These are phyloP conservation scores for Edolisoma coerulescens DNA, from an alignment of 2,113 vertebrate species.

Conservation along the genomic window DNA sequence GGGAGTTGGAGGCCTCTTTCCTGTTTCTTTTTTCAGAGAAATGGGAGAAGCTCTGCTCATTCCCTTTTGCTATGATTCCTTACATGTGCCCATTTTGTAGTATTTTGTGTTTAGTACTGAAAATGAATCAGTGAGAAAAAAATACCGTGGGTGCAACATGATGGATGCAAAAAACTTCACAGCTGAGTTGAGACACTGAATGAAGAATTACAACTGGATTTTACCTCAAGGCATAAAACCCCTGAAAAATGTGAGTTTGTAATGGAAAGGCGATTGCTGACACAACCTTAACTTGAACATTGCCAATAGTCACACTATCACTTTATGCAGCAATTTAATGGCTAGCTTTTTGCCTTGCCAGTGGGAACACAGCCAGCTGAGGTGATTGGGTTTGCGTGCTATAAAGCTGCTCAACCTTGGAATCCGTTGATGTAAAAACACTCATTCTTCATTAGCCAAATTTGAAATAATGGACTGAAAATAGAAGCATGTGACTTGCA, in stretches of 20 bases:
- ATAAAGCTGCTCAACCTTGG: slow-evolving; percentile 38
- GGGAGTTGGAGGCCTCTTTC: neutral
- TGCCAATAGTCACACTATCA: slow-evolving; percentile 21
- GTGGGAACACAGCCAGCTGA: slow-evolving; percentile 14
- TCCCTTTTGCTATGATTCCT: neutral
- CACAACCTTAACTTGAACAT: slow-evolving; percentile 49
- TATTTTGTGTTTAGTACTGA: slow-evolving; percentile 2
- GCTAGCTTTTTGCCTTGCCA: slow-evolving; percentile 1
- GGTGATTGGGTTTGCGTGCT: slow-evolving; percentile 21
- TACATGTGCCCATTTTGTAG: neutral
- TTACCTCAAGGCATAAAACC: slow-evolving; percentile 37
- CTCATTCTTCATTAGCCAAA: slow-evolving; percentile 31
- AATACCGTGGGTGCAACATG: neutral
- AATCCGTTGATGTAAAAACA: neutral
- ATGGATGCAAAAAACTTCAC: slow-evolving; percentile 9
- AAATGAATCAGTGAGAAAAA: neutral
- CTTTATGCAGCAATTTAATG: slow-evolving; percentile 54
- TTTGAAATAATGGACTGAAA: slow-evolving; percentile 51
- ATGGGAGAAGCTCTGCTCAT: neutral
- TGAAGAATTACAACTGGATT: slow-evolving; percentile 14
- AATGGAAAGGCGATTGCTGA: slow-evolving; percentile 43
- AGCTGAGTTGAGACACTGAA: neutral
- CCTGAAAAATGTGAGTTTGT: slow-evolving; percentile 33
- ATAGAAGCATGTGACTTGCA: neutral
- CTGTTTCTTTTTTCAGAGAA: neutral